These are phyloP conservation scores for Aythya fuligula DNA, from an alignment of 2,797 vertebrate genomes.

Conservation along the genomic window DNA sequence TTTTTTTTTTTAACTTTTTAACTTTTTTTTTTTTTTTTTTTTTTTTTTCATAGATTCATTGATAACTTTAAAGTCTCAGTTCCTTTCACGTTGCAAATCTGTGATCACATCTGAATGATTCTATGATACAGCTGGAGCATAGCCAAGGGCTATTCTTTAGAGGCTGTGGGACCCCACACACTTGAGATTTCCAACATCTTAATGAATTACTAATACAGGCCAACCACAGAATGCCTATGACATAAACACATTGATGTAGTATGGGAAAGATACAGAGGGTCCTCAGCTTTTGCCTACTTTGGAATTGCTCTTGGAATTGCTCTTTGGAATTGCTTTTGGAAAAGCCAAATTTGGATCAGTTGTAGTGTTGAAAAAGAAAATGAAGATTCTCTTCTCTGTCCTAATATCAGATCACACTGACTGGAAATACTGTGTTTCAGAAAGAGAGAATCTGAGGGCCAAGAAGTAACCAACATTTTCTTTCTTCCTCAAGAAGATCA, in stretches of 20 bases:
- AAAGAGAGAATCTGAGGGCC: not conserved
- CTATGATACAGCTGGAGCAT: not conserved
- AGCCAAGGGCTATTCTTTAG: not conserved
- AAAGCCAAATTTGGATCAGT: not conserved
- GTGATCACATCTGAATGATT: fast-evolving
- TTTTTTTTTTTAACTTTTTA: not conserved
- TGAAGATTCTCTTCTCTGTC: not conserved
- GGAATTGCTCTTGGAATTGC: not conserved
- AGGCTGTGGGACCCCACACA: not conserved
- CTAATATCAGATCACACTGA: not conserved
- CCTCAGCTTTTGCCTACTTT: not conserved
- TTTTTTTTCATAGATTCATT: not conserved
- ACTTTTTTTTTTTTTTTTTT: not conserved
- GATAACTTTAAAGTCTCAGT: not conserved
- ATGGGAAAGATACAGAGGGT: not conserved
- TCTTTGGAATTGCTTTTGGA: not conserved
- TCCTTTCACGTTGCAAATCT: not conserved
- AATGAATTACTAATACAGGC: not conserved
- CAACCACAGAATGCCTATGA: not conserved
- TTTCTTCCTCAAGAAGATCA: not conserved
- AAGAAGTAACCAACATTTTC: not conserved
- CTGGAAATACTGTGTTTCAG: not conserved
- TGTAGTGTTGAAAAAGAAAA: not conserved
- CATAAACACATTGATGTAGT: fast-evolving
- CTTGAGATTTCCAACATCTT: not conserved